These are phyloP conservation scores for Clivina fossor DNA, from an alignment of 2,888 invertebrate species.

Conservation along the genomic window DNA sequence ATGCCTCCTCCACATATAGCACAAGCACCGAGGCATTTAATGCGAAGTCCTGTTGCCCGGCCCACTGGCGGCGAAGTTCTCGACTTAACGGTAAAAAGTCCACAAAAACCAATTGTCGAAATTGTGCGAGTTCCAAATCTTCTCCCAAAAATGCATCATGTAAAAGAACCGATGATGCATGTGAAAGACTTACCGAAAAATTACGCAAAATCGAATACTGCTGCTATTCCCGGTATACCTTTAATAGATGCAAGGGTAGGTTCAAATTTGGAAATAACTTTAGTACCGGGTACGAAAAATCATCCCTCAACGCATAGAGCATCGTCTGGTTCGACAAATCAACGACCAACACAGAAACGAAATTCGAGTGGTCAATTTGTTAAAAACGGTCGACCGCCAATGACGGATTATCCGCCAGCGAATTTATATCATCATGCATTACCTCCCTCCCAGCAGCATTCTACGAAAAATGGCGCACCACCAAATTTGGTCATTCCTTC, in stretches of 20 bases:
- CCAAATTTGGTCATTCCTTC: constrained; percentile 32
- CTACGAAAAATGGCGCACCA: constrained; percentile 18
- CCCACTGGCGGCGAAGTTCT: constrained; percentile 60
- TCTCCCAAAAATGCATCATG: constrained; percentile 36
- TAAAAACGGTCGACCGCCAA: constrained; percentile 42
- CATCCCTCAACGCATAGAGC: constrained; percentile 19
- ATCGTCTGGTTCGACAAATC: constrained; percentile 25
- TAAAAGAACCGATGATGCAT: constrained; percentile 33
- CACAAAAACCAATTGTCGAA: constrained; percentile 52
- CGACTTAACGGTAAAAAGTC: constrained; percentile 60
- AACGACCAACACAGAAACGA: constrained; percentile 55
- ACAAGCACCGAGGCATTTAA: constrained; percentile 36
- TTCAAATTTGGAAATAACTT: constrained; percentile 71
- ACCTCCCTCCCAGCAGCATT: not conserved
- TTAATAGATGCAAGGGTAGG: constrained; percentile 53
- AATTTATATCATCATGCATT: not conserved
- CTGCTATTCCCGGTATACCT: constrained; percentile 39
- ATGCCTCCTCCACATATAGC: constrained; percentile 58
- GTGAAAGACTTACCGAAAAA: constrained; percentile 33
- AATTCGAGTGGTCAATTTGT: constrained; percentile 57
- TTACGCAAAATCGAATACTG: constrained; percentile 36
- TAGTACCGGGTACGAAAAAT: constrained; percentile 53
- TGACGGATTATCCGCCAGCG: constrained; percentile 5
- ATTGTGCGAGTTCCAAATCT: constrained; percentile 61
- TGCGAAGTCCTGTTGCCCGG: constrained; percentile 15